phyloP scores from a whole-genome alignment of 2,113 vertebrate genomes.

The Tragelaphus imberbis region DNA sequence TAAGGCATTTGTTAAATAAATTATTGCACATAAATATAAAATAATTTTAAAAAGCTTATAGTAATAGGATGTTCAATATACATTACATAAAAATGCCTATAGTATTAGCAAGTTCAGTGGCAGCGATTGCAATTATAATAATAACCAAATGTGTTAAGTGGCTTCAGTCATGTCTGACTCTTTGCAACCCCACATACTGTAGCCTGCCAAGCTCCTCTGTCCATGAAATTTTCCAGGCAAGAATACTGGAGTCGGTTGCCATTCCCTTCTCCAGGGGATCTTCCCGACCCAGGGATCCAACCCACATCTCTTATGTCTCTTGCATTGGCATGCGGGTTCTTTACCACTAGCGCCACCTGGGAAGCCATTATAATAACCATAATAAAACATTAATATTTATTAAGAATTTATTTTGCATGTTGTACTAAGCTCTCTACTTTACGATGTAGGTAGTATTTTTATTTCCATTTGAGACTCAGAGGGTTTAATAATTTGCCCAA shows the following conservation, averaged over 20 bases:
- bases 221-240: not conserved
- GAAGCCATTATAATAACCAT: not conserved
- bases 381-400: not conserved
- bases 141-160: not conserved
- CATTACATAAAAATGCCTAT: not conserved
- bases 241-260: not conserved
- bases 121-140: not conserved
- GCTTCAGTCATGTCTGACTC: not conserved
- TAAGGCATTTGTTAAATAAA: not conserved
- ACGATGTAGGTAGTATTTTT: not conserved
- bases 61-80: not conserved
- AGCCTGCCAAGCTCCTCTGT: not conserved
- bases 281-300: not conserved
- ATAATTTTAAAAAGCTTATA: not conserved
- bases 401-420: not conserved
- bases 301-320: not conserved
- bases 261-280: not conserved
- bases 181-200: not conserved
- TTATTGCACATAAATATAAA: not conserved
- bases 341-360: not conserved
- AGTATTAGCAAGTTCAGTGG: not conserved
- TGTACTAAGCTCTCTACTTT: not conserved
- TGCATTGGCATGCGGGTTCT: not conserved
- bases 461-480: not conserved
- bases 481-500: not conserved